A percentile compares a stretch with the other conserved stretches of the same genome.
Conservation (phyloP, 2,797 vertebrate genomes). For the Acanthurus leucopareius region DNA sequence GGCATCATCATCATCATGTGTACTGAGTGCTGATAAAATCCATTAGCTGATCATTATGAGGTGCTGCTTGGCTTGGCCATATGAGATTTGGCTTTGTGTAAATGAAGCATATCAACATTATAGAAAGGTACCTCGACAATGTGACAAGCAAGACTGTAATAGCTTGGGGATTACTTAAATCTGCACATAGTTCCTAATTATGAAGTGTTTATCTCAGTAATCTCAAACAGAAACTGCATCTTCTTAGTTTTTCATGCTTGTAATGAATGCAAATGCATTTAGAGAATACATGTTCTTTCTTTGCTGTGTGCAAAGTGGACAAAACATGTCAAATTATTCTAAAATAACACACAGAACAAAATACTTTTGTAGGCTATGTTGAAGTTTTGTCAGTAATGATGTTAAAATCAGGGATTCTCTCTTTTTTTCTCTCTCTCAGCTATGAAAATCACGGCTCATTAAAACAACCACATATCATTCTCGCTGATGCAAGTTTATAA, state of each 20-base stretch:
- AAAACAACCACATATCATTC: background rate
- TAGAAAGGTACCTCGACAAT: background rate
- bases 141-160: background rate
- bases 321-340: background rate
- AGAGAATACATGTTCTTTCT: background rate
- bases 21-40: conserved; percentile 31
- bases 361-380: conserved; percentile 3
- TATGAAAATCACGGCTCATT: background rate
- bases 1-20: conserved; percentile 10
- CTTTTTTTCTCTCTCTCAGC: background rate
- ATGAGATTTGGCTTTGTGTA: background rate
- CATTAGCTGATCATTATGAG: conserved; percentile 38
- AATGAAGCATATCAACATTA: conserved; percentile 3
- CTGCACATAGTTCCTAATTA: background rate
- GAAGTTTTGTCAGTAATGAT: conserved; percentile 8
- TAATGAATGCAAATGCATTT: background rate
- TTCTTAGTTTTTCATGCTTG: background rate
- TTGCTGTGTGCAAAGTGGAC: background rate
- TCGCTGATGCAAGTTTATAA: conserved; percentile 6
- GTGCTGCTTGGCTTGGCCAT: conserved; percentile 12
- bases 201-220: background rate
- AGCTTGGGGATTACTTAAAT: background rate
- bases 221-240: background rate
- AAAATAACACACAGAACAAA: background rate
- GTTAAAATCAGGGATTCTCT: background rate